Evolutionary conservation across 35 echinoderm and acorn worm genomes (phyloP).

Genomic region (Amphiura filiformis): DNA sequence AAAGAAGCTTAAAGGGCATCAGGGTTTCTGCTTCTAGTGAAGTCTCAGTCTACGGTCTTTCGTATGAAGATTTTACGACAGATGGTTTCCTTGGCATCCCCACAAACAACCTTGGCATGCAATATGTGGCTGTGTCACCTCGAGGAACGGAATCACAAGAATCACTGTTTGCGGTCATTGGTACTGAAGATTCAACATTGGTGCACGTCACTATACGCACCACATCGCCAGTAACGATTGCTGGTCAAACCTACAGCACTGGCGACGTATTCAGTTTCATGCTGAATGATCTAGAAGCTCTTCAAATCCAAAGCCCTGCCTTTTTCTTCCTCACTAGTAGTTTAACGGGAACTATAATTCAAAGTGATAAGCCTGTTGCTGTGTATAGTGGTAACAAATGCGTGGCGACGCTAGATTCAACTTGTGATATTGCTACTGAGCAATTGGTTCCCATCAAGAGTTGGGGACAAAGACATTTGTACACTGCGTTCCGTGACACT

Average conservation of each 20-base stretch:
- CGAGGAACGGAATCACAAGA: not conserved
- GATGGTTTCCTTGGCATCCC: slow-evolving; percentile 70
- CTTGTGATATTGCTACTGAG: slow-evolving; percentile 32
- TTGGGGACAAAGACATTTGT: slow-evolving; percentile 55
- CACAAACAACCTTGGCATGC: slow-evolving; percentile 36
- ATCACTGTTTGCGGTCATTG: slow-evolving; percentile 56
- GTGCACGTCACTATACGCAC: slow-evolving; percentile 26
- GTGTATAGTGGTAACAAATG: slow-evolving; percentile 46
- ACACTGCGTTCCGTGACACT: slow-evolving; percentile 14
- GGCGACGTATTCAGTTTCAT: slow-evolving; percentile 33
- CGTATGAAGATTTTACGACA: slow-evolving; percentile 27
- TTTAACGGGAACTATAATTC: slow-evolving; percentile 43
- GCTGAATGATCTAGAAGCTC: slow-evolving; percentile 30
- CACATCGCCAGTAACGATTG: slow-evolving; percentile 5
- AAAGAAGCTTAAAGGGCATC: slow-evolving; percentile 46
- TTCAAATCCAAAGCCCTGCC: slow-evolving; percentile 56
- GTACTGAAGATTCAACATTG: slow-evolving; percentile 27
- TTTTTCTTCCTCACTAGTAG: not conserved
- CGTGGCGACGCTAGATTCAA: not conserved
- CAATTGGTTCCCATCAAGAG: slow-evolving; percentile 54
- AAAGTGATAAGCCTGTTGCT: slow-evolving; percentile 56
- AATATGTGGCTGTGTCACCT: slow-evolving; percentile 22
- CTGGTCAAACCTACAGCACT: slow-evolving; percentile 17
- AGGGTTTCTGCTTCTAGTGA: slow-evolving; percentile 44
- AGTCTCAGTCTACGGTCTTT: slow-evolving; percentile 53